Evolutionary conservation across 2,797 vertebrate species (phyloP), one percentile per base, ranked within the genome.

Genomic region (Gastrophryne carolinensis): DNA sequence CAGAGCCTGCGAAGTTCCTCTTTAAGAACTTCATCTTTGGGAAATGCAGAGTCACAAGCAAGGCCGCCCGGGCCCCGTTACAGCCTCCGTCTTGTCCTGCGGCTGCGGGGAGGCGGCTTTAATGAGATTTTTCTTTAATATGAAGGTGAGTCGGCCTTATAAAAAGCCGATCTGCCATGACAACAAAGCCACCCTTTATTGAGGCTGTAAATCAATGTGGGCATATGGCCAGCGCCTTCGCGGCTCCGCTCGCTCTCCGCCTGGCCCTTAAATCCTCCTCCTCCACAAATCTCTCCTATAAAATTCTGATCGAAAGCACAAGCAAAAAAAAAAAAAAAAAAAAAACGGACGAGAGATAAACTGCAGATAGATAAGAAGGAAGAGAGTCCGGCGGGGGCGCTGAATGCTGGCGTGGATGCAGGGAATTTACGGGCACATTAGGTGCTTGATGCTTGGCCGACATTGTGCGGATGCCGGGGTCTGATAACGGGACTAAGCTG

Each of bases 111-210:
- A 78, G 27, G 17, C 71, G 47, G 73, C 70, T 83, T 74, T 66
- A 81, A 72, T 54, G 50, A 78, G 41, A 17, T 70, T 72, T 56
- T 24, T 27, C 61, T 65, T 80, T 81, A 74, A 83, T 82, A 34
- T 69, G 61, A 79, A 80, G 15, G 44, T 66, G 70, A 83, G 54
- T 2, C 13, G 68, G 12, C 71, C 54, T 81, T 82, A 66, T 30
- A 73, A 81, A 84, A 81, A 7, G 56, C 74, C 68, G 2, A 72
- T 13, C 37, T 7, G 72, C 1, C 1, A 13, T 78, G 79, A 80
- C 83, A 58, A 8, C 66, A 82, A 82, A 82, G 44, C 13, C 53
- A 56, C 73, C 30, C 2, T 72, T 80, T 68, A 83, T 10, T 37
- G 34, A 19, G 41, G 78, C 29, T 1, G 67, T 76, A 83, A 85